Evolutionary conservation across 2,113 vertebrate species (phyloP), one percentile per base, ranked within the genome.

Genomic region (Nycticebus coucang): DNA sequence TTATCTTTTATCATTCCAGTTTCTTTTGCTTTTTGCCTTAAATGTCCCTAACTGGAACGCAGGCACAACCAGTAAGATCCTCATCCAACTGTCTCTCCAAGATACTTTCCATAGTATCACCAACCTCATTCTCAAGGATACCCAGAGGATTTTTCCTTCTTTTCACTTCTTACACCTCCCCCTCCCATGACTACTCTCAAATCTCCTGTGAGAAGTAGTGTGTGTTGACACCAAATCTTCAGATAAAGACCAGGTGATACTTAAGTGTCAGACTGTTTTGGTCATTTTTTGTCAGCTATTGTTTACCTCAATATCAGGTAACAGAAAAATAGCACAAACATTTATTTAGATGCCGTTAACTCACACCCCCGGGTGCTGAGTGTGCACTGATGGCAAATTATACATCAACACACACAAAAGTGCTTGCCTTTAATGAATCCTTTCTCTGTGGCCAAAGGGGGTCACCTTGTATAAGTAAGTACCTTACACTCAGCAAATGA

Each of bases 381-480:
- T 53, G 28, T 75, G 18, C 68, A 69, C 82, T 53, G 45, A 55
- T 0, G 33, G 93, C 79, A 91, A 94, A 95, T 95, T 79, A 37
- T 9, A 81, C 7, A 41, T 90, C 93, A 75, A 84, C 37, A 55
- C 35, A 78, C 33, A 72, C 24, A 55, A 68, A 74, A 30, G 22
- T 0, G 4, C 77, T 81, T 85, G 83, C n/a, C 69, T 83, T n/a
- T 88, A 83, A 94, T 14, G 72, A 92, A 81, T 71, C 68, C 69
- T 87, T 89, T 93, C 91, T 95, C 35, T 69, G 71, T 55, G 89
- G 89, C 66, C 57, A 53, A 82, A 53, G 77, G 72, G 37, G 80
- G 45, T 89, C 75, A 95, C 79, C 87, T 93, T 91, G 94, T 17
- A 0, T 79, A 91, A 97, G 69, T 79, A 91, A 97, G 69, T 13